Percentiles rank a stretch among this genome's conserved stretches.
Evolutionary conservation across 2,888 invertebrate species (phyloP).

Genomic region (Lacanobia oleracea): DNA sequence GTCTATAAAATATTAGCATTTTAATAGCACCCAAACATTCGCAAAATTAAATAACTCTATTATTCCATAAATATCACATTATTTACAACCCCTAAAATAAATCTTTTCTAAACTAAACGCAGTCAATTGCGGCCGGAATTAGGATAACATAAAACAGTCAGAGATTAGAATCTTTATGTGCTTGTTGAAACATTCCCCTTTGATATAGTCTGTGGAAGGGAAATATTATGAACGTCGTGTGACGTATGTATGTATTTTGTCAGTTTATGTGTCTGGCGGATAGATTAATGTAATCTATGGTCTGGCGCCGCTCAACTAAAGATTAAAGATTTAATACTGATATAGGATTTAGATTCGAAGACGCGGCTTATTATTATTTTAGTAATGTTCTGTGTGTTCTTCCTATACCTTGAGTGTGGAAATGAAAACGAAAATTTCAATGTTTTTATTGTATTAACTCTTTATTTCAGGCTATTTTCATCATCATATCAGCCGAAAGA

Average conservation of each 20-base stretch:
- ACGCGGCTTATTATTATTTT: too few relatives aligned
- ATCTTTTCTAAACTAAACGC: conserved; percentile 33
- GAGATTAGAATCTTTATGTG: conserved; percentile 64
- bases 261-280: conserved; percentile 51
- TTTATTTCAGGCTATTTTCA: too few relatives aligned
- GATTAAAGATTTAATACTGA: conserved; percentile 8
- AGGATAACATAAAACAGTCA: conserved; percentile 63
- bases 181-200: conserved; percentile 59
- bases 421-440: too few relatives aligned
- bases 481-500: too few relatives aligned
- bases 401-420: too few relatives aligned
- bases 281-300: conserved; percentile 11
- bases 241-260: conserved; percentile 52
- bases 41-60: neutral
- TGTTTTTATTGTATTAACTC: too few relatives aligned
- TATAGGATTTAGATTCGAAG: neutral
- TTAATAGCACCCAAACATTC: neutral
- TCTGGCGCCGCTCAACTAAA: conserved; percentile 1
- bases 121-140: conserved; percentile 56
- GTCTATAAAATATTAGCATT: neutral
- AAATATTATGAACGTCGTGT: conserved; percentile 52
- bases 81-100: conserved; percentile 22
- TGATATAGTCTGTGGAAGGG: conserved; percentile 42
- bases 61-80: conserved; percentile 16
- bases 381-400: too few relatives aligned